Evolutionary conservation across 2,797 vertebrate species (phyloP), one percentile per base, ranked within the genome.

Genomic region (Pelochelys cantorii): DNA sequence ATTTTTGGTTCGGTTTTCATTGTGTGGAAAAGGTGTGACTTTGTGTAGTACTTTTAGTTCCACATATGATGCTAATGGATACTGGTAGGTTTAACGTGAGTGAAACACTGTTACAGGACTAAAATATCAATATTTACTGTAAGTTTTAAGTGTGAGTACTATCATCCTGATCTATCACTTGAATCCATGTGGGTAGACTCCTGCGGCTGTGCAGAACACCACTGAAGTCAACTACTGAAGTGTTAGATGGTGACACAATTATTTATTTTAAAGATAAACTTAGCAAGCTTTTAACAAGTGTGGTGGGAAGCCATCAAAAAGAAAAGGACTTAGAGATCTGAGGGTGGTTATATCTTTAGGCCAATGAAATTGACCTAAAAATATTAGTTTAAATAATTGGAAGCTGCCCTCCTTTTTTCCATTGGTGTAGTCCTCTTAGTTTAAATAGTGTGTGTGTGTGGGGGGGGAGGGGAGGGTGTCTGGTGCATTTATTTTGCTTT

Each of bases 21-120:
- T 15, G 29, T 23, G 60, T 62, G 29, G 29, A 31, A 62, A 62
- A 17, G 60, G 14, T 62, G 29, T 62, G 27, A 65, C 31, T 65
- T 52, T 17, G 57, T 68, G 25, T 85, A 27, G 60, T 56, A 60
- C 62, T 79, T 55, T 48, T 62, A 59, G 29, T 59, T 81, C 55
- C 17, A 23, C 42, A 22, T 68, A 4, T 56, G 27, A 42, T 78
- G 6, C 54, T 37, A 86, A 15, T 78, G 62, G 75, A 85, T 81
- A 68, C 52, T 34, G 78, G 7, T 31, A 62, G 37, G 71, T 74
- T 74, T 37, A 74, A 65, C n/a, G 55, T 81, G 60, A 90, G 81
- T 68, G 62, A 82, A 90, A 85, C 85, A 81, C 85, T 15, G 79
- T 75, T 75, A 90, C 65, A 85, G 84, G 84, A 81, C 52, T 71